phyloP scores from a whole-genome alignment of 2,797 vertebrate species.

The Notamacropus eugenii region DNA sequence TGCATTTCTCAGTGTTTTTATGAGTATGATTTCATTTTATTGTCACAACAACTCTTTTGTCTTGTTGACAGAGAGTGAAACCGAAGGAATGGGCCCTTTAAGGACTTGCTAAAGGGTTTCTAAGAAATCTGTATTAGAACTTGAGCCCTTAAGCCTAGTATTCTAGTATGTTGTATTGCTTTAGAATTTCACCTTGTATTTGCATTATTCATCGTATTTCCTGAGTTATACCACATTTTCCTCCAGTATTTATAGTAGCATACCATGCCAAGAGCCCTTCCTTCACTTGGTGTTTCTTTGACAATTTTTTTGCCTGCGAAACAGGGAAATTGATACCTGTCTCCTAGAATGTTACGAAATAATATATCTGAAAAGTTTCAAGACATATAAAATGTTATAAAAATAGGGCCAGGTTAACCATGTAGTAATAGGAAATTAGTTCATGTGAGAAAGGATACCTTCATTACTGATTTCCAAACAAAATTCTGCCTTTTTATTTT shows the following conservation, averaged over 20 bases:
- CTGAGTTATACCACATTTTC: neutral
- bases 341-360: neutral
- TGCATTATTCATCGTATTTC: neutral
- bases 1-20: neutral
- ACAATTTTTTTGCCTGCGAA: neutral
- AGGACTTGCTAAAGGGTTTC: neutral
- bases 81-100: neutral
- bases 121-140: neutral
- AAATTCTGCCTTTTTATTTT: neutral
- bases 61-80: conserved; percentile 23
- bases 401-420: neutral
- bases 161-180: neutral
- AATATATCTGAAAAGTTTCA: neutral
- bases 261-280: neutral
- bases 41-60: neutral
- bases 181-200: neutral
- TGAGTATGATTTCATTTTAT: neutral
- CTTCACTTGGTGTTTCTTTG: neutral
- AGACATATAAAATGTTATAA: neutral
- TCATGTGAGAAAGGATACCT: neutral
- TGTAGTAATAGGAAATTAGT: neutral
- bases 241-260: neutral
- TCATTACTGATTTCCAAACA: neutral
- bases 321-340: neutral
- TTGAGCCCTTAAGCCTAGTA: neutral